Percentiles rank a stretch among this genome's conserved stretches.
Evolutionary conservation across 2,113 vertebrate species (phyloP).

Genomic region (Calypte anna): DNA sequence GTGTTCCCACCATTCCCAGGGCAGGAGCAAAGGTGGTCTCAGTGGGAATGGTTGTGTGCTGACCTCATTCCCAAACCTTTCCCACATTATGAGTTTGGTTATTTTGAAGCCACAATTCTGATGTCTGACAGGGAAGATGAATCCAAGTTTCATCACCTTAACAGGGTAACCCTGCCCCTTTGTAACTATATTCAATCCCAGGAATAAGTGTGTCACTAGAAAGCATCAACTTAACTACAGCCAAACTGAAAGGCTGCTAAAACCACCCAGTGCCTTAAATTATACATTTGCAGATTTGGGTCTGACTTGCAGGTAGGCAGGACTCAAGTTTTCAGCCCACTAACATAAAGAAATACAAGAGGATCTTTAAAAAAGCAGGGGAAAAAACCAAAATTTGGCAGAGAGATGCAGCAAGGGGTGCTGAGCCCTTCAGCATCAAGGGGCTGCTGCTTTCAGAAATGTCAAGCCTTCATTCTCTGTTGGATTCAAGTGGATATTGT

Average conservation of each 20-base stretch:
- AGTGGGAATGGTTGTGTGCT: neutral
- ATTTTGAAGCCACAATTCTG: neutral
- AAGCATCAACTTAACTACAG: neutral
- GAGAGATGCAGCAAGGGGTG: conserved; percentile 19
- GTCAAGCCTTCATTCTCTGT: conserved; percentile 48
- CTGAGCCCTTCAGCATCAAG: neutral
- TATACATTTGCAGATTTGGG: neutral
- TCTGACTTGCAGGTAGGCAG: neutral
- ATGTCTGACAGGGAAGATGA: neutral
- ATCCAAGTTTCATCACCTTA: neutral
- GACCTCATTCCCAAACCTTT: neutral
- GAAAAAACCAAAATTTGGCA: neutral
- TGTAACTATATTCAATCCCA: neutral
- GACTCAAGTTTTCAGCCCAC: neutral
- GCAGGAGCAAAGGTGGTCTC: neutral
- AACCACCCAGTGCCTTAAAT: neutral
- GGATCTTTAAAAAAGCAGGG: neutral
- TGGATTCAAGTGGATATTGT: conserved; percentile 45
- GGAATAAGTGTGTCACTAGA: neutral
- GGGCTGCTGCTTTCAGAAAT: conserved; percentile 29
- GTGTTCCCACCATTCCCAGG: neutral
- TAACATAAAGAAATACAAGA: neutral
- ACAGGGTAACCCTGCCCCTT: neutral
- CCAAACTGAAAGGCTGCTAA: neutral
- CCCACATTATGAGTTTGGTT: neutral